These are phyloP conservation scores for Malacosoma neustria DNA, from an alignment of 2,888 invertebrate genomes.

Conservation along the genomic window DNA sequence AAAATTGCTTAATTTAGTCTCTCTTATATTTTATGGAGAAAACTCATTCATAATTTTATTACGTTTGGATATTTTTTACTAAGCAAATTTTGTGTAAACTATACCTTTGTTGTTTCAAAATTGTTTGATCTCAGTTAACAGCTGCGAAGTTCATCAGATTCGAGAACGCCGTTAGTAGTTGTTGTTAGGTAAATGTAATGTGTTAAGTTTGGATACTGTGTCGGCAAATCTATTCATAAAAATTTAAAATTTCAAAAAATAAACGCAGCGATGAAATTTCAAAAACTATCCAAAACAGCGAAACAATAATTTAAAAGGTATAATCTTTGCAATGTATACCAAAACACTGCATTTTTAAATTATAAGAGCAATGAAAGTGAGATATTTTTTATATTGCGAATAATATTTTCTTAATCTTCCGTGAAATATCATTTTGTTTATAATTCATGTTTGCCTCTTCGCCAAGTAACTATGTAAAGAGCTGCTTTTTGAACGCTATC, in stretches of 20 bases:
- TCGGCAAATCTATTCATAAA: constrained; percentile 44
- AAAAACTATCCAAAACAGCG: constrained; percentile 36
- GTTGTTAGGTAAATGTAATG: constrained; percentile 47
- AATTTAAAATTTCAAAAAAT: constrained; percentile 10
- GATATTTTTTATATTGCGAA: constrained; percentile 41
- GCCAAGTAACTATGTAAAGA: constrained; percentile 46
- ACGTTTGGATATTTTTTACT: constrained; percentile 32
- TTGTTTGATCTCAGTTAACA: constrained; percentile 63
- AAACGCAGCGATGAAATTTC: constrained; percentile 31
- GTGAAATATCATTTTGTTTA: constrained; percentile 24
- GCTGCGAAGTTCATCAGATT: constrained; percentile 56
- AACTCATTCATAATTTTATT: too few species aligned
- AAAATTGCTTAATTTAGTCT: constrained; percentile 13
- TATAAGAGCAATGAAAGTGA: constrained; percentile 58
- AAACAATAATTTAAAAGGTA: constrained; percentile 38
- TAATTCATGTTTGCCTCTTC: constrained; percentile 51
- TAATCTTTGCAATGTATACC: constrained; percentile 70
- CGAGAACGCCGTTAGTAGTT: constrained; percentile 55
- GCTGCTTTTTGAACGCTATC: neutral
- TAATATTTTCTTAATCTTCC: constrained; percentile 14
- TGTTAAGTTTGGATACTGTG: constrained; percentile 65
- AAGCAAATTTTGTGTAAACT: constrained; percentile 13
- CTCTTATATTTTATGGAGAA: constrained; percentile 46
- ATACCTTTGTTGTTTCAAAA: constrained; percentile 30
- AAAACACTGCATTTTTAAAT: constrained; percentile 73